Evolutionary conservation across 2,797 vertebrate genomes (phyloP), one percentile per base, ranked within the genome.

Genomic region (Chelidonichthys spinosus): DNA sequence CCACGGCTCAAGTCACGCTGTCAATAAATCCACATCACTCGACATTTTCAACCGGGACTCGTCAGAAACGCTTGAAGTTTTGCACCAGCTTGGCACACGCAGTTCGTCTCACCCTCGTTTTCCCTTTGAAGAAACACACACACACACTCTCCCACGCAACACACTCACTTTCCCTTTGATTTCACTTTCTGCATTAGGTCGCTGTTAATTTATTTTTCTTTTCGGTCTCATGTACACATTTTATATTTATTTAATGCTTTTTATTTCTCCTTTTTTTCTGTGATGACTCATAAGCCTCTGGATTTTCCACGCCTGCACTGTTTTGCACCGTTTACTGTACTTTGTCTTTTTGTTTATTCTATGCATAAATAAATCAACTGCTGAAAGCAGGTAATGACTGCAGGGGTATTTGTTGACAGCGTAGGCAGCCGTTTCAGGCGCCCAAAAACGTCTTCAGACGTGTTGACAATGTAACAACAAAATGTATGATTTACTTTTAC

Each of bases 111-210:
- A 63, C 39, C 17, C 73, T 68, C 63, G 62, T 83, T 81, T 81
- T 63, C 25, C 58, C 11, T 67, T 87, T 89, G 76, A 88, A 84
- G 81, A 83, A 74, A 66, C 33, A 60, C 54, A 74, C 63, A 84
- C 17, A 74, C 78, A 74, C 54, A 61, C 54, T 13, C 52, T 49
- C 83, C 44, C 17, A 44, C 37, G 2, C 69, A 73, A n/a, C 46
- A 49, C 44, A 53, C 55, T 76, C 18, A 37, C 32, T 79, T 75
- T 79, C 69, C 59, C 72, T 65, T 84, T 88, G 76, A 81, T 83
- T 85, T 71, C 14, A 25, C 55, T 83, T 58, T 47, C 43, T 50
- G 63, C 54, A 72, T 66, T 79, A 72, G 47, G 13, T 52, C 18
- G 67, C 10, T 39, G 47, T 74, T 64, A 1, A 69, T 69, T 76